These are phyloP conservation scores for Hipparchia semele DNA, from an alignment of 2,888 invertebrate genomes.

Conservation along the genomic window DNA sequence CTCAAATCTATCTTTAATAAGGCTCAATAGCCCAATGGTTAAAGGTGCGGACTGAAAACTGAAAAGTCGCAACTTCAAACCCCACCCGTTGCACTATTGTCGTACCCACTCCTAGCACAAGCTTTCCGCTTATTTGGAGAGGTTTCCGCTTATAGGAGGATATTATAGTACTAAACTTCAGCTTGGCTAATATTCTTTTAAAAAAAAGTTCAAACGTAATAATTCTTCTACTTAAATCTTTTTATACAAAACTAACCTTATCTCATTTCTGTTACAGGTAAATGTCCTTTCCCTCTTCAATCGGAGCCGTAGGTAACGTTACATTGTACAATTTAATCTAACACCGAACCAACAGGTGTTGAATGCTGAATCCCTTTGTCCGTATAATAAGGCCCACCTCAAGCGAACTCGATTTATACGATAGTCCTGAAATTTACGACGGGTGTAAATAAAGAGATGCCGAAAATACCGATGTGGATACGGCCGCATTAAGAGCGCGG, in stretches of 20 bases:
- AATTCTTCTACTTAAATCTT: too few species aligned
- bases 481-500: conserved; percentile 47
- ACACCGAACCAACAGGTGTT: conserved; percentile 25
- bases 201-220: too few species aligned
- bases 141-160: too few species aligned
- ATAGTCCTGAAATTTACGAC: conserved; percentile 61
- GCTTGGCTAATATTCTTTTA: too few species aligned
- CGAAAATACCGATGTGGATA: conserved; percentile 61
- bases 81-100: too few species aligned
- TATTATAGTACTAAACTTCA: too few species aligned
- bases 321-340: conserved; percentile 27
- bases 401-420: conserved; percentile 37
- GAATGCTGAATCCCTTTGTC: conserved; percentile 16
- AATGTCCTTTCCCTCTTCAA: conserved; percentile 36
- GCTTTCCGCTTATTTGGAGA: too few species aligned
- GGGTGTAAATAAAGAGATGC: conserved; percentile 69
- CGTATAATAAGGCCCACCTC: conserved; percentile 28
- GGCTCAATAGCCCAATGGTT: too few species aligned
- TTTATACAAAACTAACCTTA: conserved; percentile 20
- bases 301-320: conserved; percentile 15
- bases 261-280: conserved; percentile 48
- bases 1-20: too few species aligned
- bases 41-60: too few species aligned
- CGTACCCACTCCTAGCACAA: too few species aligned
- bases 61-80: too few species aligned